phyloP scores from a whole-genome alignment of 1,140 invertebrate species.

The Drosophila suzukii region DNA sequence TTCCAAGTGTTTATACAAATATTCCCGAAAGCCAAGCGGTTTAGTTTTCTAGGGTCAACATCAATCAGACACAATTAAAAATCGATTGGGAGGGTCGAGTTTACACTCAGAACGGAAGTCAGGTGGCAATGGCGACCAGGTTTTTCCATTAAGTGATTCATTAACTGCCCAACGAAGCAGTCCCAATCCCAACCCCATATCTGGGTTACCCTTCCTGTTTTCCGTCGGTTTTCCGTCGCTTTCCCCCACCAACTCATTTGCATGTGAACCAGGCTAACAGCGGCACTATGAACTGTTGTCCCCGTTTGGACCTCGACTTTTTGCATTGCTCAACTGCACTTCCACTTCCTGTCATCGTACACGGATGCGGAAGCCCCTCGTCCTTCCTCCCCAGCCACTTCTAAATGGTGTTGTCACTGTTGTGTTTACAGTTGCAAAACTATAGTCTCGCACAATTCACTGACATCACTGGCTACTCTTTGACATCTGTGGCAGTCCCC shows the following conservation, averaged over 20 bases:
- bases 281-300: constrained; percentile 42
- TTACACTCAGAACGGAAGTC: constrained; percentile 58
- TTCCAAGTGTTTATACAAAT: constrained; percentile 1
- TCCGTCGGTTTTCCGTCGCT: background rate
- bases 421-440: constrained; percentile 71
- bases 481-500: background rate
- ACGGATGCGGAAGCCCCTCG: constrained; percentile 15
- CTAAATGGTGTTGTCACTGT: constrained; percentile 57
- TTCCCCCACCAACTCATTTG: constrained; percentile 46
- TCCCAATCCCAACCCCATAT: constrained; percentile 1
- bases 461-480: constrained; percentile 55
- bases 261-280: constrained; percentile 30
- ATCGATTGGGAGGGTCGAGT: constrained; percentile 48
- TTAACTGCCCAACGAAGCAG: constrained; percentile 63
- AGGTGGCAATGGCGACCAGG: constrained; percentile 41
- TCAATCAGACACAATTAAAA: constrained; percentile 53
- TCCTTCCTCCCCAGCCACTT: background rate
- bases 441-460: constrained; percentile 46
- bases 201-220: background rate
- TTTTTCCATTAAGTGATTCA: constrained; percentile 80
- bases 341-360: constrained; percentile 52
- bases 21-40: constrained; percentile 8
- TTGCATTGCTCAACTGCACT: constrained; percentile 63
- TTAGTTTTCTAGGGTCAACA: constrained; percentile 31
- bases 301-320: constrained; percentile 17